Base-by-base conservation (phyloP, 2,888 invertebrate species). In the Polymixis flavicincta region DNA sequence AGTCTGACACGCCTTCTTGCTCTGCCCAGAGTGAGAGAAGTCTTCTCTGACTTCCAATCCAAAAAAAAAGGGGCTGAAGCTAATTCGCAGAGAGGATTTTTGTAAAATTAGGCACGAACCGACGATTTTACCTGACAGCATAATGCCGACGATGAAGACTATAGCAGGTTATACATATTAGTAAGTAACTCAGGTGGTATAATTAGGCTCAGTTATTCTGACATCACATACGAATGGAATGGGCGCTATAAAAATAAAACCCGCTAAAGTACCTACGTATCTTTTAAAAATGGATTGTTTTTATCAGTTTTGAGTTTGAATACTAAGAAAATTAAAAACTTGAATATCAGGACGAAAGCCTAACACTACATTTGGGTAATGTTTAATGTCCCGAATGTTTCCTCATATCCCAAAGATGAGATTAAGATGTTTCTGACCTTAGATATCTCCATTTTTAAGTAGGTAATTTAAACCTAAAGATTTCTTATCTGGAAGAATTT, bases 391-490 rank as follows among this genome's bases (percentile, higher is more conserved):
- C 9, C 9, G 37, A 54, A 71, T 14, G 13, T 52, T 52, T 52
- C 7, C 7, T 37, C 13, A 5, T 57, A 22, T 50, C 22, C 17
- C 57, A 37, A 54, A 28, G 52, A 63, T 48, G 9, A 5, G 7
- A 54, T 52, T 37, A 78, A 37, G 17, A 32, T 59, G 48, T 79
- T 60, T 54, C 17, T 54, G 71, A 54, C n/a, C 54, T 54, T 9
- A 54, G 25, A 50, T 42, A 6, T 48, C 3, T 17, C 17, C 4
- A 14, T 4, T 6, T 45, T 59, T 71, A n/a, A n/a, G n/a, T 80
- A 32, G 0, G 42, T 42, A 0, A 80, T 73, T 61, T 14, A 71
- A 71, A 28, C 14, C 17, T 19, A 32, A 50, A 22, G 1, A 45
- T 52, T n/a, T 42, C 37, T 63, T 80, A 80, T 50, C 55, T 50